Base-by-base conservation (phyloP, 2,888 invertebrate species). In the Hirtodrosophila duncani region DNA sequence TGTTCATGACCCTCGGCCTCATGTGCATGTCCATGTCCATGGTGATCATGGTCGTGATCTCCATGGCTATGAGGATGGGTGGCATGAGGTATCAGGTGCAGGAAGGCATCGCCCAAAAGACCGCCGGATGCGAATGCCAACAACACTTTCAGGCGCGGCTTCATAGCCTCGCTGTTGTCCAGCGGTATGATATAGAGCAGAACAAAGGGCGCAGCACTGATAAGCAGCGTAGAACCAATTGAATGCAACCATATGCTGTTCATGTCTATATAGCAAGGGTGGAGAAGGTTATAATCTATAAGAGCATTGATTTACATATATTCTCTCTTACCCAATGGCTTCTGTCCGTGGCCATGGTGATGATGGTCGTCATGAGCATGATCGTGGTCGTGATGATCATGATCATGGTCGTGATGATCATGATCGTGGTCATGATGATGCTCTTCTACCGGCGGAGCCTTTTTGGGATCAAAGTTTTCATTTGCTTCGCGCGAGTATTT, bases 31-130 rank as follows among this genome's bases (percentile, higher is more conserved):
- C 71, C 63, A 69, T 81, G 61, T 85, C 45, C 51, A 29, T 71
- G 63, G 65, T 90, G 90, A 13, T 87, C 87, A 64, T 89, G 88
- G 44, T 85, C 84, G 7, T 74, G 63, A 36, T 81, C 81, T 2
- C 78, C 84, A 61, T 88, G 87, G 0, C 82, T 82, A 48, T 90
- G 89, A 0, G 91, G 90, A 64, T 89, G 89, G 17, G 93, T 90
- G 33, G 99, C 98, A 87, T 99, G 99, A 1, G 99, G 99, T 83
- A 99, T 99, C 61, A 99, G 89, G 88, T 99, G 99, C 3, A 99
- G 89, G 87, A 99, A 99, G 0, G 99, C 99, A 89, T 99, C 99
- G 4, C 99, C 99, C 0, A 99, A 89, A 8, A 99, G 89, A 31
- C 99, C 97, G 29, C 98, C 97, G 1, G 97, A 96, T 0, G 97